phyloP scores from a whole-genome alignment of 2,113 vertebrate genomes.

The Sinocyclocheilus anophthalmus region DNA sequence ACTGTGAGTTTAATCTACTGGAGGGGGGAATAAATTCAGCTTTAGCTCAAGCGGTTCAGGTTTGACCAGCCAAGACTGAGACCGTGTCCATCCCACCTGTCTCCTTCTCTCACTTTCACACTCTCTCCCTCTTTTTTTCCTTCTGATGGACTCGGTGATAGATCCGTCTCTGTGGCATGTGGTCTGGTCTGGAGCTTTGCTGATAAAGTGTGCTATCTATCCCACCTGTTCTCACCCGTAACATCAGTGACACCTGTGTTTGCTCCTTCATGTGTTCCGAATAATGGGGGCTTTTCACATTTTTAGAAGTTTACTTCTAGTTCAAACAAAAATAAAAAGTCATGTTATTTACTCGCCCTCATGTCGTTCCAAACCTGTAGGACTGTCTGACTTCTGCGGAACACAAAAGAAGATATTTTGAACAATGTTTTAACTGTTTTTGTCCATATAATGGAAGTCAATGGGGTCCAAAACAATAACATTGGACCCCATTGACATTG shows the following conservation, averaged over 20 bases:
- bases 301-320: not conserved
- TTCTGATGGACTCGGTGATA: constrained; percentile 19
- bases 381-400: no score
- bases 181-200: constrained; percentile 35
- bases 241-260: not conserved
- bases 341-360: not conserved
- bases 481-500: not conserved
- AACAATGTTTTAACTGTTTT: not conserved
- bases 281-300: not conserved
- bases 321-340: not conserved
- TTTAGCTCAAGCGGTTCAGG: constrained; percentile 52
- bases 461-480: not conserved
- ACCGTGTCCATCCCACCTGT: constrained; percentile 34
- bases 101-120: not conserved
- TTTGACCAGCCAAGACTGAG: constrained; percentile 9
- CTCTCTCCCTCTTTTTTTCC: not conserved
- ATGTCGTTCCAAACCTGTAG: not conserved
- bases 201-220: constrained; percentile 22
- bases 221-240: not conserved
- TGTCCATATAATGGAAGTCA: not conserved
- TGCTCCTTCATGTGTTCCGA: not conserved
- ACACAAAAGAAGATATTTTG: not conserved
- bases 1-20: constrained; percentile 70
- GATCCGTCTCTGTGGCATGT: constrained; percentile 30
- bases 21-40: constrained; percentile 61